phyloP scores from a whole-genome alignment of 2,797 vertebrate genomes.

The Linurgus olivaceus region DNA sequence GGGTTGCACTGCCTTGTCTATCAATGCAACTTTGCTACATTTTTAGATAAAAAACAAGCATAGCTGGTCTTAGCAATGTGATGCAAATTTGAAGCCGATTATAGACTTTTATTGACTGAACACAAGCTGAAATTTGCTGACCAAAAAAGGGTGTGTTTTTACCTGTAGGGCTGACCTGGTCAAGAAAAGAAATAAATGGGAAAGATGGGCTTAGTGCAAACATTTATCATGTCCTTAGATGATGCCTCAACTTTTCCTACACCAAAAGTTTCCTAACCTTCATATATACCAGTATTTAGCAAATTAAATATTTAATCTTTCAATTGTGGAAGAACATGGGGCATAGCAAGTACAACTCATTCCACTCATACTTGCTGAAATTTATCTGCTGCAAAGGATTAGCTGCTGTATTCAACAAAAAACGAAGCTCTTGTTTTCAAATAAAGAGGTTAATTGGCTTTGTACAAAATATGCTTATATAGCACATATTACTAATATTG shows the following conservation, averaged over 20 bases:
- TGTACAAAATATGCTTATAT: slow-evolving; percentile 66
- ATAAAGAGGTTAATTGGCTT: slow-evolving; percentile 78
- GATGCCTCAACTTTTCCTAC: not conserved
- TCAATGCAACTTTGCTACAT: not conserved
- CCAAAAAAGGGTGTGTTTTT: not conserved
- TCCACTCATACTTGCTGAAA: slow-evolving; percentile 56
- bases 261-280: slow-evolving; percentile 42
- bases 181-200: not conserved
- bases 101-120: not conserved
- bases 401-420: slow-evolving; percentile 65
- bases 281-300: slow-evolving; percentile 26
- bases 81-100: not conserved
- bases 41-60: not conserved
- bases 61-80: not conserved
- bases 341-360: slow-evolving; percentile 39
- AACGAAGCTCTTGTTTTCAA: slow-evolving; percentile 73
- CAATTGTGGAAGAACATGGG: slow-evolving; percentile 49
- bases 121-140: not conserved
- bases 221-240: not conserved
- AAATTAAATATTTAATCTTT: slow-evolving; percentile 74
- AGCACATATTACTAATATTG: slow-evolving; percentile 68
- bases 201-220: not conserved
- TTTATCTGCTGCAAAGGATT: slow-evolving; percentile 71
- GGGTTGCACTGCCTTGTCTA: not conserved
- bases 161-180: not conserved